Base-by-base conservation (phyloP, 2,113 vertebrate species). In the Ahaetulla prasina region DNA sequence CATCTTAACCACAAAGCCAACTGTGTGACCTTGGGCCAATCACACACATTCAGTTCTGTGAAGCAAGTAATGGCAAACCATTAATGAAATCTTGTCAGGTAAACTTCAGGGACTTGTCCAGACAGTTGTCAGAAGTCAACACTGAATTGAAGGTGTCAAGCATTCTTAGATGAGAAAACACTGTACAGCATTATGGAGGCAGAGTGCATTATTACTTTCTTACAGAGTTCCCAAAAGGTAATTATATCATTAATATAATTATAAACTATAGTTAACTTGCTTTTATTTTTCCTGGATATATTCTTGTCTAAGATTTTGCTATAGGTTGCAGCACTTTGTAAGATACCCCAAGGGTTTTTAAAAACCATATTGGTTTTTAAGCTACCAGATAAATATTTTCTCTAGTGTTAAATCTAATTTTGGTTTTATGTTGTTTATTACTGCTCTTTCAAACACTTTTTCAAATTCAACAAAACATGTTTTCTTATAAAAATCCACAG, bases 141-240 rank as follows among this genome's bases (percentile, higher is more conserved):
- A 80, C 7, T 80, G n/a, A 80, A 39, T 80, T 18, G 35, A 80
- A 80, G 35, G 35, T 18, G 0, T 8, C 35, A 88, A 88, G 94
- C 85, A 85, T 16, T 12, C 30, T 95, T 84, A 14, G 39, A 12
- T 88, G 89, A 88, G 85, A 0, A 0, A 90, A 91, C 92, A 85
- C 93, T 96, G 87, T 95, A 30, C 22, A 55, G 68, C 8, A 50
- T 91, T 89, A 3, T 47, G 90, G 94, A 93, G 91, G 55, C 35
- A 53, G 89, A 91, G 4, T 3, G 0, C 91, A 43, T 52, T 92
- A 90, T 43, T 11, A 1, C 84, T 74, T 85, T 2, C 35, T 87
- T 27, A n/a, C 30, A 10, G 49, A 89, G 91, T 93, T 96, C 54
- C 39, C 25, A 7, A 11, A 90, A 45, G 27, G n/a, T 94, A 93